Percentiles rank a stretch among this genome's conserved stretches.
These are phyloP conservation scores for Glossophaga mutica DNA, from an alignment of 2,797 vertebrate species.

Conservation along the genomic window DNA sequence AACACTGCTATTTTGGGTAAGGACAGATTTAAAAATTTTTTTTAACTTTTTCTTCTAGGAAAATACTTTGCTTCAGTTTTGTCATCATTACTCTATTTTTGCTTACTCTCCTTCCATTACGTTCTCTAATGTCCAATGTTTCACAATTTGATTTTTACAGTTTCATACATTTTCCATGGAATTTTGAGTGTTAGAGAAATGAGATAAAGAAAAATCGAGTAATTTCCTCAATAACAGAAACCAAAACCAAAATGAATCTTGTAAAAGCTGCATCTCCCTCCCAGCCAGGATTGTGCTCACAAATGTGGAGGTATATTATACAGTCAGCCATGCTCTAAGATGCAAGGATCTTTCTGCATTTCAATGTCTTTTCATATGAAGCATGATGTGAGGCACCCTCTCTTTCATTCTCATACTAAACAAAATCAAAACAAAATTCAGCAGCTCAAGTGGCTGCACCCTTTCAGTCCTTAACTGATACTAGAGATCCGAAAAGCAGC, in stretches of 20 bases:
- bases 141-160: background rate
- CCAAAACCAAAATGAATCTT: slow-evolving; percentile 17
- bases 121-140: background rate
- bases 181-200: background rate
- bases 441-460: background rate
- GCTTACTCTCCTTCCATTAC: background rate
- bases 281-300: background rate
- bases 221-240: background rate
- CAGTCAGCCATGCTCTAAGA: background rate
- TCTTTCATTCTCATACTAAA: background rate
- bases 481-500: background rate
- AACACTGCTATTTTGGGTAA: slow-evolving; percentile 38
- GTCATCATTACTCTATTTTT: background rate
- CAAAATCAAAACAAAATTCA: slow-evolving; percentile 4
- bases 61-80: background rate
- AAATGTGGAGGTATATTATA: background rate
- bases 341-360: background rate
- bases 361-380: slow-evolving; percentile 1
- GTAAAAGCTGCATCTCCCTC: background rate
- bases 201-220: background rate
- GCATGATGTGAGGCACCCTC: background rate
- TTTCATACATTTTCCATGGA: slow-evolving; percentile 1
- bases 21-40: background rate
- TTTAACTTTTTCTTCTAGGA: slow-evolving; percentile 16
- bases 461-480: background rate